These are phyloP conservation scores for Setipinna tenuifilis DNA, from an alignment of 2,797 vertebrate genomes.

Conservation along the genomic window DNA sequence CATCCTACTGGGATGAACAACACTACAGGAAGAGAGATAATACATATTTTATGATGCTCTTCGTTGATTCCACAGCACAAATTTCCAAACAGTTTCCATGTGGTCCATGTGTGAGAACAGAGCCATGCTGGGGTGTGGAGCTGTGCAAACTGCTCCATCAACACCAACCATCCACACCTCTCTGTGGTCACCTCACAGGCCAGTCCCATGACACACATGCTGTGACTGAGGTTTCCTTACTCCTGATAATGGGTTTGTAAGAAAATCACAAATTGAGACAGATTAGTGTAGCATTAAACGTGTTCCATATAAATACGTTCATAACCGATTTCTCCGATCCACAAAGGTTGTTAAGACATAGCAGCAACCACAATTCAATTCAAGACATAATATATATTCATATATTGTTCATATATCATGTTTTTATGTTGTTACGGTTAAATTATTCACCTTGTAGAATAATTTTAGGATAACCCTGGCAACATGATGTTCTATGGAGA, in stretches of 20 bases:
- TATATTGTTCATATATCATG: too few species aligned
- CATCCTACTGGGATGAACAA: not conserved
- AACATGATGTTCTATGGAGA: not conserved
- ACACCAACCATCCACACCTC: not conserved
- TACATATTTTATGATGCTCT: too few species aligned
- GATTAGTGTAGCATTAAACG: too few species aligned
- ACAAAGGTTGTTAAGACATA: too few species aligned
- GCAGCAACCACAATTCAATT: too few species aligned
- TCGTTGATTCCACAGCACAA: not conserved
- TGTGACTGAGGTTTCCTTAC: not conserved
- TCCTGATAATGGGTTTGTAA: too few species aligned
- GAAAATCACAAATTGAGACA: too few species aligned
- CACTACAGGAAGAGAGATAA: not conserved
- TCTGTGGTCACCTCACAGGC: not conserved
- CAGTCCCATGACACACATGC: not conserved
- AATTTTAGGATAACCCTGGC: not conserved
- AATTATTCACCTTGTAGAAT: too few species aligned
- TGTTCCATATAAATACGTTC: too few species aligned
- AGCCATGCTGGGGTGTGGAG: not conserved
- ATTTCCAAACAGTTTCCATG: not conserved
- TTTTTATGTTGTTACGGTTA: too few species aligned
- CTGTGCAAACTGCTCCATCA: not conserved
- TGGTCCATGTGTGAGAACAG: not conserved
- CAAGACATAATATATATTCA: too few species aligned
- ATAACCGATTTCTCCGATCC: too few species aligned